Conservation (phyloP, 2,797 vertebrate genomes). For the Poeciliopsis presidionis region DNA sequence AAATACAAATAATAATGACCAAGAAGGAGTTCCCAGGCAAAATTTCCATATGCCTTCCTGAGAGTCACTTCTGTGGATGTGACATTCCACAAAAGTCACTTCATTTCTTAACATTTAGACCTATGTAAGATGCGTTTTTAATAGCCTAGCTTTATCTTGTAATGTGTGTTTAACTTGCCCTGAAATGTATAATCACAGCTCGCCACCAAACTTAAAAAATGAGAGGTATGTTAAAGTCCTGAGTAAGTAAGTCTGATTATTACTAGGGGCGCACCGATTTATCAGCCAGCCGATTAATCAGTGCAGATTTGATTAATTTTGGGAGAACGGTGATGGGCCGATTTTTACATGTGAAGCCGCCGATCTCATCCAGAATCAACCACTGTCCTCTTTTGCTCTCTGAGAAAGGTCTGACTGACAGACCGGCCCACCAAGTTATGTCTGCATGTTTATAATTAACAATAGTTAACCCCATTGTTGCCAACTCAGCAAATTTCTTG, state of each 20-base stretch:
- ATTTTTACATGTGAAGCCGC: too few species aligned
- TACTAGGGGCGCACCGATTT: too few species aligned
- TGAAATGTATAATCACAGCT: neutral
- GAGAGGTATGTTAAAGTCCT: neutral
- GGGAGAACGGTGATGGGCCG: too few species aligned
- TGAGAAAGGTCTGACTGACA: too few species aligned
- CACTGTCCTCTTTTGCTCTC: too few species aligned
- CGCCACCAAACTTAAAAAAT: neutral
- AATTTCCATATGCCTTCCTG: neutral
- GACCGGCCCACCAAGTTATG: too few species aligned
- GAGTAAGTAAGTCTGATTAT: neutral
- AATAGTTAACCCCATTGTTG: too few species aligned
- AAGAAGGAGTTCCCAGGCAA: neutral
- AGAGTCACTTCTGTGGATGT: neutral
- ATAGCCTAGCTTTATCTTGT: neutral
- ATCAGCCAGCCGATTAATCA: too few species aligned
- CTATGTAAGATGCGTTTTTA: neutral
- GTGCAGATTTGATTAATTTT: too few species aligned
- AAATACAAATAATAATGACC: neutral
- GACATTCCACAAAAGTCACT: neutral
- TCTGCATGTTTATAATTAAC: too few species aligned
- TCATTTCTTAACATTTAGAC: neutral
- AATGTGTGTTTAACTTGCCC: neutral
- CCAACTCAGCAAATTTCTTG: too few species aligned
- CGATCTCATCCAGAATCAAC: too few species aligned